A percentile compares a stretch with the other conserved stretches of the same genome.
Conservation (phyloP, 2,113 vertebrate species). For the Spilogale gracilis region DNA sequence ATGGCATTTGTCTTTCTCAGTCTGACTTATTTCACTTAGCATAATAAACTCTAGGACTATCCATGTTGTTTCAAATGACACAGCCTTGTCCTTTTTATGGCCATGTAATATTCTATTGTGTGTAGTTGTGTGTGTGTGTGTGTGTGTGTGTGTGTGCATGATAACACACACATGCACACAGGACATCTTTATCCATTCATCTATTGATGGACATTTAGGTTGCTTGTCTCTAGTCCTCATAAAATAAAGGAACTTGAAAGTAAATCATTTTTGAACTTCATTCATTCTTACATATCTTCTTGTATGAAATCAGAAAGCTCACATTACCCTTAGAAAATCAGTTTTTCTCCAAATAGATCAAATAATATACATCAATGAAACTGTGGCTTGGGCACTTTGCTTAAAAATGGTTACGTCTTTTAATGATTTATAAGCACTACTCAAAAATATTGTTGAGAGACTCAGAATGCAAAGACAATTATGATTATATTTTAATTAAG, state of each 20-base stretch:
- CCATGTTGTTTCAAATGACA: not conserved
- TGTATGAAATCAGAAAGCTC: not conserved
- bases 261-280: not conserved
- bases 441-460: slow-evolving; percentile 39
- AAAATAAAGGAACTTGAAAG: not conserved
- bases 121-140: not conserved
- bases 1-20: not conserved
- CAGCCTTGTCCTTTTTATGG: not conserved
- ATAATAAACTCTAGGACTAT: not conserved
- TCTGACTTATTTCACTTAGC: not conserved
- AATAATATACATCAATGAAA: not conserved
- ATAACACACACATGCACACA: not conserved
- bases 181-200: not conserved
- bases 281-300: not conserved
- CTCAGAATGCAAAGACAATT: not conserved
- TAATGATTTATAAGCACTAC: not conserved
- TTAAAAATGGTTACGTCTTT: slow-evolving; percentile 14
- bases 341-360: slow-evolving; percentile 43
- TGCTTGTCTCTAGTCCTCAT: not conserved
- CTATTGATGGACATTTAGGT: not conserved
- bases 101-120: not conserved
- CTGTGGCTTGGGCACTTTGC: not conserved
- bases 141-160: not conserved
- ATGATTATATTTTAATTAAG: not conserved
- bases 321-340: not conserved